phyloP scores from a whole-genome alignment of 2,888 invertebrate genomes.

The Metellina segmentata region DNA sequence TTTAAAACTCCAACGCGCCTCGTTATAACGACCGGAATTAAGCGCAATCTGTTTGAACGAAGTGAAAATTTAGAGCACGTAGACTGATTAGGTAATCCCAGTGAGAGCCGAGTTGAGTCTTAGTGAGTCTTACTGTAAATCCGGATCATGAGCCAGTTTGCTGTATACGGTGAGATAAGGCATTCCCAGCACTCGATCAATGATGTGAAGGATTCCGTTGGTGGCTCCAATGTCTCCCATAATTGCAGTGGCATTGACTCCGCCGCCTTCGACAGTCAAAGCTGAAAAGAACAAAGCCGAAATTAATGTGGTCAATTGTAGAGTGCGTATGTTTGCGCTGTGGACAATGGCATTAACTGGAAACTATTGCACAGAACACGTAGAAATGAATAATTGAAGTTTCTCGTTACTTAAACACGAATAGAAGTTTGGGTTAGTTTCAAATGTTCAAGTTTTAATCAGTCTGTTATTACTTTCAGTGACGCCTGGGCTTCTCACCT shows the following conservation, averaged over 20 bases:
- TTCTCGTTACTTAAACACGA: no score
- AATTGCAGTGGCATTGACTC: constrained; percentile 93
- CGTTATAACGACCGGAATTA: background rate
- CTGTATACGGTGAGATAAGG: constrained; percentile 92
- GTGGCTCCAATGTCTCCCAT: constrained; percentile 94
- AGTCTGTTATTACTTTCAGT: no score
- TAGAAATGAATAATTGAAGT: no score
- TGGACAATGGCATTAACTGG: no score
- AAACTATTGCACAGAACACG: no score
- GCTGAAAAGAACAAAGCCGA: constrained; percentile 35
- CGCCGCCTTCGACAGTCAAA: constrained; percentile 94
- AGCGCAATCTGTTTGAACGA: background rate
- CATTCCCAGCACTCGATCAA: constrained; percentile 93
- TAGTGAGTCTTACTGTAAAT: constrained; percentile 72
- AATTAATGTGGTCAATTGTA: no score
- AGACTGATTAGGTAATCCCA: constrained; percentile 36
- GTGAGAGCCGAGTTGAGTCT: background rate
- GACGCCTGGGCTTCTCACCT: no score
- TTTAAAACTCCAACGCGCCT: background rate
- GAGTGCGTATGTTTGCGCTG: no score
- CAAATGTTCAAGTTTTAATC: no score
- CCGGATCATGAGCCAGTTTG: constrained; percentile 84
- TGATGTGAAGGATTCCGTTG: constrained; percentile 96
- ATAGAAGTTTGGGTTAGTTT: no score
- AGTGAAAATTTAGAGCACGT: background rate